Evolutionary conservation across 92 coral and sea anemone species (phyloP), one percentile per base, ranked within the genome.

Genomic region (Phenganax stokvisi): DNA sequence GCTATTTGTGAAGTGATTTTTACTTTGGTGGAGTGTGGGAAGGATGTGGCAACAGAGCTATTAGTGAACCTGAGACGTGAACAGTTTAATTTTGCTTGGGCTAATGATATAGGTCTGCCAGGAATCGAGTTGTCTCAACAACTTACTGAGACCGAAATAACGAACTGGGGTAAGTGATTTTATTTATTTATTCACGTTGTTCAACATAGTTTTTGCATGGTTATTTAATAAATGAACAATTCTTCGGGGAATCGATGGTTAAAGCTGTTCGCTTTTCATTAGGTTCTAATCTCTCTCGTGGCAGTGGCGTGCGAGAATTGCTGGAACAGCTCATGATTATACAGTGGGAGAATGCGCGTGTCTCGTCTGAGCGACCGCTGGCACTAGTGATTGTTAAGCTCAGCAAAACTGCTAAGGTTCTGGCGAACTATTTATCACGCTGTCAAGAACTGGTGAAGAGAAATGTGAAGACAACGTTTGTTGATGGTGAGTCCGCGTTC

Each of bases 1-100:
- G 80, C 86, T 9, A 84, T 96, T 17, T 92, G 97, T 72, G 99
- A 96, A 77, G 88, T 90, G 30, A 86, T 96, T 76, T 89, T 93
- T 75, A 80, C 99, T 0, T 87, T 96, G 11, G 92, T 87, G 54
- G 99, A 96, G 73, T 96, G 99, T 56, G 99, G 97, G 28, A 90
- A 89, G 77, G 84, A 85, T 17, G 85, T 90, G 7, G 96, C 96
- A 7, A 17, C 78, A 59, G 87, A 90, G 59, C 89, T 87, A 52
- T 82, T 96, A 86, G 68, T 73, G 28, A 93, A 89, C 80, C 79
- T 96, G 30, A 30, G 63, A 62, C 83, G 82, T 52, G 90, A 85
- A 25, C 88, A 89, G 1, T 87, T 88, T 83, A 97, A 97, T 13
- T 96, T 92, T 28, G 77, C 87, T 12, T 96, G 99, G 99, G 97